Conservation (phyloP, 2,888 invertebrate genomes). For the Himalopsyche japonica region DNA sequence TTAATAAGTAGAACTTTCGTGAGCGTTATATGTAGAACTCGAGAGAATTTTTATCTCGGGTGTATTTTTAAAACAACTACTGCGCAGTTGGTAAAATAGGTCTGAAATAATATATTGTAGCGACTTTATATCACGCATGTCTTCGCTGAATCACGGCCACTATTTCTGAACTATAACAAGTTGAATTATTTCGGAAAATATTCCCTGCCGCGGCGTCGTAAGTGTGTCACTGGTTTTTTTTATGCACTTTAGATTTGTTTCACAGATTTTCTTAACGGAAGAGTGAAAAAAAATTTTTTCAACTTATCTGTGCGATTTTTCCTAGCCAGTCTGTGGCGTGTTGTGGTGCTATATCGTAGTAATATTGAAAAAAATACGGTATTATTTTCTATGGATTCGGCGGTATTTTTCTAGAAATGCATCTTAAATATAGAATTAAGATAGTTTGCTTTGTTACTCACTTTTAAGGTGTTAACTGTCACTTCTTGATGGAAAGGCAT, state of each 20-base stretch:
- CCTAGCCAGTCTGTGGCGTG: background rate
- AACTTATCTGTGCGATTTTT: background rate
- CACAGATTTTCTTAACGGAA: background rate
- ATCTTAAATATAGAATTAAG: too few relatives aligned
- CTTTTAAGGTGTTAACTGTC: too few relatives aligned
- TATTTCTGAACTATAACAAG: background rate
- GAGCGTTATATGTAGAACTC: background rate
- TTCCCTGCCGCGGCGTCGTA: background rate
- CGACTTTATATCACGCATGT: background rate
- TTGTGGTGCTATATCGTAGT: background rate
- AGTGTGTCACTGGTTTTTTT: background rate
- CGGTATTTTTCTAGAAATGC: too few relatives aligned
- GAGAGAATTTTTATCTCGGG: background rate
- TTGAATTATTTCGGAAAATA: background rate
- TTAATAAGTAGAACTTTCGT: background rate
- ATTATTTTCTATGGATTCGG: too few relatives aligned
- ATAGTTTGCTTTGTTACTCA: too few relatives aligned
- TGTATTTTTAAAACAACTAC: background rate
- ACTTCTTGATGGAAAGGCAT: too few relatives aligned
- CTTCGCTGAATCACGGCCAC: background rate
- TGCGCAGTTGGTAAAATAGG: background rate
- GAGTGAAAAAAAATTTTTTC: background rate
- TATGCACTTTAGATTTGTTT: background rate
- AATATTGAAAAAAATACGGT: too few relatives aligned
- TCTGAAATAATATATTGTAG: background rate